Evolutionary conservation across 64 coral and sea anemone genomes (phyloP).

Genomic region (Pocillopora damicornis): DNA sequence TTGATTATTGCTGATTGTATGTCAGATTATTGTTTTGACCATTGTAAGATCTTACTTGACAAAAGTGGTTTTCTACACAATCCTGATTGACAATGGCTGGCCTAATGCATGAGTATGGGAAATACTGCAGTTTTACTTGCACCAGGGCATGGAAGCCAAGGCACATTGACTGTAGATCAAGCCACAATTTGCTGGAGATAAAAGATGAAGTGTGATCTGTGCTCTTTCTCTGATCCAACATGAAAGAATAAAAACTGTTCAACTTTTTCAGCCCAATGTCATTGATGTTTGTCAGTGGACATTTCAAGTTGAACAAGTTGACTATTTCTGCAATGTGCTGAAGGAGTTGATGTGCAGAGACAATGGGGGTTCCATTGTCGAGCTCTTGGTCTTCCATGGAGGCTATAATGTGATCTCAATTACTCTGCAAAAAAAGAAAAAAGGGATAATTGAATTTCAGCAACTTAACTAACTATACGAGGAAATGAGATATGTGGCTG

Average conservation of each 20-base stretch:
- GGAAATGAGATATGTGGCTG: not conserved
- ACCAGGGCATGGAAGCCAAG: not conserved
- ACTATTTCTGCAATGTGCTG: slow-evolving; percentile 14
- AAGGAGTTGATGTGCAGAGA: not conserved
- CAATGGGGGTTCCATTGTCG: slow-evolving; percentile 2
- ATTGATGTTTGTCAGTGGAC: not conserved
- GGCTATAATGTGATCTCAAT: not conserved
- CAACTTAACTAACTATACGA: not conserved
- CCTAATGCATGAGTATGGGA: slow-evolving; percentile 10
- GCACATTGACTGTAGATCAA: slow-evolving; percentile 28
- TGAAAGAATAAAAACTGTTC: not conserved
- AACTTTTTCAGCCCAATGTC: slow-evolving; percentile 20
- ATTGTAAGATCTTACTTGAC: slow-evolving; percentile 30
- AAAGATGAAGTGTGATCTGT: slow-evolving; percentile 3
- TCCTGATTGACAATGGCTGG: slow-evolving; percentile 44
- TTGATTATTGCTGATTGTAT: slow-evolving; percentile 7
- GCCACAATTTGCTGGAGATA: slow-evolving; percentile 12
- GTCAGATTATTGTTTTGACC: slow-evolving; percentile 42
- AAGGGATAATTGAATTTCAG: not conserved
- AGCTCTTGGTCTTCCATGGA: not conserved
- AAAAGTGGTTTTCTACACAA: slow-evolving; percentile 38
- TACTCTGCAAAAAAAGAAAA: not conserved
- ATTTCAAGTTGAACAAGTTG: slow-evolving; percentile 24
- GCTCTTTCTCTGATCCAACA: slow-evolving; percentile 3
- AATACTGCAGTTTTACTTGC: not conserved